These are phyloP conservation scores for Calyptomena viridis DNA, from an alignment of 2,113 vertebrate genomes.

Conservation along the genomic window DNA sequence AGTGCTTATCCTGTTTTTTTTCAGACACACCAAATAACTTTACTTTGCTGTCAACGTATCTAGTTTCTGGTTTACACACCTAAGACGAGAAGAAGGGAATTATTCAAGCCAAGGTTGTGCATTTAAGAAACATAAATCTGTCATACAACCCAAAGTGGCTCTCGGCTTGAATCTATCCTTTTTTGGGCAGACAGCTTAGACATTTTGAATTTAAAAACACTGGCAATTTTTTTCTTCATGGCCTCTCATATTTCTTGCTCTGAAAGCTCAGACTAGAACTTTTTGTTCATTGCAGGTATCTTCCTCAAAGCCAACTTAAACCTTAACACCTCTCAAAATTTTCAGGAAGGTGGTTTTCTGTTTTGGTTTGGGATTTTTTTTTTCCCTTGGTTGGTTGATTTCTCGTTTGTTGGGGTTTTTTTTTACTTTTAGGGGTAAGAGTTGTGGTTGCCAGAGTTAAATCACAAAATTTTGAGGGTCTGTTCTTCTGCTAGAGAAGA, in stretches of 20 bases:
- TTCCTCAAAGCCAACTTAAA: not conserved
- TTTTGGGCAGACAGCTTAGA: not conserved
- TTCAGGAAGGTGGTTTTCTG: not conserved
- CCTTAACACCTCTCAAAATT: not conserved
- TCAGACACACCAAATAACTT: not conserved
- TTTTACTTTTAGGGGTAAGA: not conserved
- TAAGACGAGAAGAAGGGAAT: not conserved
- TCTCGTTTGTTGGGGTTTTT: not conserved
- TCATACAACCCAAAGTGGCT: not conserved
- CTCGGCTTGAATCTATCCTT: not conserved
- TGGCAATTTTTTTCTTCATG: not conserved
- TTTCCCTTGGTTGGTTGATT: not conserved
- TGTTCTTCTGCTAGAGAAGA: not conserved
- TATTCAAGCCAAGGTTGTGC: not conserved
- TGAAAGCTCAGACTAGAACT: not conserved
- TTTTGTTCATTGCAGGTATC: not conserved
- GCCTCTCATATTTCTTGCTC: not conserved
- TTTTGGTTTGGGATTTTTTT: not conserved
- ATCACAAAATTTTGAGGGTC: not conserved
- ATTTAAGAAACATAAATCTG: not conserved
- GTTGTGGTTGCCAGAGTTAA: not conserved
- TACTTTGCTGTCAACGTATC: not conserved
- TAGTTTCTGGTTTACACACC: slow-evolving; percentile 7
- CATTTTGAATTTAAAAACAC: not conserved
- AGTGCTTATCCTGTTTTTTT: not conserved